A percentile compares a stretch with the other conserved stretches of the same genome.
Conservation (phyloP, 2,888 invertebrate species). For the Chalcosyrphus nemorum region DNA sequence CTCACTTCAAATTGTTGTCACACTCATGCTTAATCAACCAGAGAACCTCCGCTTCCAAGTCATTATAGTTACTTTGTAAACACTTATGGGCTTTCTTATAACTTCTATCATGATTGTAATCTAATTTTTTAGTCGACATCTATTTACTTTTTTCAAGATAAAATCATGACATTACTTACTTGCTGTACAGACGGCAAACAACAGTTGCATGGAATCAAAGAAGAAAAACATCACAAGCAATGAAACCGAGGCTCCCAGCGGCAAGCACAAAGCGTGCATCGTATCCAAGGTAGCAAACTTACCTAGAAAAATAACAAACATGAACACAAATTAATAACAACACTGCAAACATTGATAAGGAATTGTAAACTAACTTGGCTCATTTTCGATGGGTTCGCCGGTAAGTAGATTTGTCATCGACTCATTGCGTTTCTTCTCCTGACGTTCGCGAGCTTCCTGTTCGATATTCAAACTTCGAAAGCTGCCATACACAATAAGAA, state of each 20-base stretch:
- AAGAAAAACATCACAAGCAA: constrained; percentile 99
- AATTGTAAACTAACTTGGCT: constrained; percentile 82
- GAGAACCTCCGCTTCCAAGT: no score
- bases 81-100: not conserved
- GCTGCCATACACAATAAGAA: constrained; percentile 98
- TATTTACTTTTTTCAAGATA: not conserved
- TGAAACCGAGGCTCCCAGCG: constrained; percentile 97
- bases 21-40: no score
- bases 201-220: constrained; percentile 99
- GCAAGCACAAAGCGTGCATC: constrained; percentile 98
- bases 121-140: not conserved
- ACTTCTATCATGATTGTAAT: not conserved
- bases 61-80: not conserved
- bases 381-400: constrained; percentile 81
- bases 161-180: constrained; percentile 85
- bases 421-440: constrained; percentile 88
- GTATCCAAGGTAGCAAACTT: constrained; percentile 97
- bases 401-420: constrained; percentile 82
- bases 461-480: constrained; percentile 98
- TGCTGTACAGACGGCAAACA: constrained; percentile 97
- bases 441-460: constrained; percentile 93
- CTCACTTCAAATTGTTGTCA: no score
- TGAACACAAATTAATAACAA: not conserved
- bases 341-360: not conserved
- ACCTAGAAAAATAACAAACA: constrained; percentile 78